Evolutionary conservation across 2,113 vertebrate genomes (phyloP), one percentile per base, ranked within the genome.

Genomic region (Bombycilla garrulus): DNA sequence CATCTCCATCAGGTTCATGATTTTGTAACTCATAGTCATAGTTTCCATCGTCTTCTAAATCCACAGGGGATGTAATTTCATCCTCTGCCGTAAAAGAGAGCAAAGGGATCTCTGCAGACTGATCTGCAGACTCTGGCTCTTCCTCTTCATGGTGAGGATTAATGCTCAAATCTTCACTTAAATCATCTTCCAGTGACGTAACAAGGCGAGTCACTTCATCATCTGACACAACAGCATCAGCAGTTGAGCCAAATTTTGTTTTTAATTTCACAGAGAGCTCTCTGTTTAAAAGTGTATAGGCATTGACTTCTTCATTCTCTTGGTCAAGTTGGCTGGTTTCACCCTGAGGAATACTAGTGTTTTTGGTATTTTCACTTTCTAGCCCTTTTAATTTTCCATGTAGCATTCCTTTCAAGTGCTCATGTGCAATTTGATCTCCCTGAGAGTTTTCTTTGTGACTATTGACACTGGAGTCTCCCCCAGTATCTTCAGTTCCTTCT

Each of bases 211-310:
- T 99, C 25, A 98, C 93, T 92, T 99, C 98, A 18, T 99, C 98
- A 73, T 99, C 98, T 2, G 98, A 98, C 21, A 98, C 96, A 40
- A 99, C 58, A 2, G 98, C 99, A 88, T 99, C 99, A 26, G 98
- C 98, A 16, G 99, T 99, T 48, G 98, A 97, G 42, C 98, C 99
- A 82, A 99, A 92, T 40, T 98, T 98, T 33, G 99, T 99, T 98
- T 98, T 98, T 86, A 99, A 95, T 70, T 98, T 89, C 8, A 98
- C 90, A 79, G 98, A 97, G 67, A 97, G 95, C 69, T 97, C 97
- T 73, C 95, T 98, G 81, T 98, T 97, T 93, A 98, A 90, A 94
- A 97, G 77, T 0, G 96, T 96, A 20, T 97, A 97, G 53, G 97
- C 79, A 61, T 98, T 84, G 0, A 95, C 84, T 82, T 97, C 96